Base-by-base conservation (phyloP, 2,797 vertebrate species). In the Molossus alvarezi region DNA sequence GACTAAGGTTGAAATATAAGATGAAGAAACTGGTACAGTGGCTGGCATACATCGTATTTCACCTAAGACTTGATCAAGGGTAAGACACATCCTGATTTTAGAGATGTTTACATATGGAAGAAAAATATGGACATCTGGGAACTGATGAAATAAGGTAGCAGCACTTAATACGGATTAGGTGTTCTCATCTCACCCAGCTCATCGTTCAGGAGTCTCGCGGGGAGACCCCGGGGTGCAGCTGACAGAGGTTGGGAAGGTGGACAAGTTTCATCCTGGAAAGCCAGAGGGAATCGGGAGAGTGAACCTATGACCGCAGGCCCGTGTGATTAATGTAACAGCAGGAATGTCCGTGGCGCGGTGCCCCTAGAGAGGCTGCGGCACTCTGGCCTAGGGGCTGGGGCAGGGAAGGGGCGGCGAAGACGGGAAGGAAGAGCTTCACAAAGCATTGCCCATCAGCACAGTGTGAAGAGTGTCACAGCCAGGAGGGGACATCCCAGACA, bases 41-140 rank as follows among this genome's bases (percentile, higher is more conserved):
- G 23, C 33, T 65, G 41, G 15, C 8, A 77, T 27, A 45, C 29
- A 41, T 37, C n/a, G 9, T 57, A 72, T 60, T 95, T 76, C 82
- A 91, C n/a, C 33, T 51, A 90, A 82, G 79, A 53, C 25, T 81
- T 79, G 4, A 65, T 67, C 53, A 37, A 80, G 27, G 75, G 93
- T 60, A 89, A 94, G 29, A 48, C 48, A 15, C 45, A 79, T n/a
- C 12, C 29, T 90, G 21, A 81, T 72, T 87, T 97, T 91, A 67
- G 14, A 95, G 57, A 85, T 45, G 33, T 37, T 85, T 93, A 84
- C 67, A 83, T 92, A 37, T 51, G 17, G 17, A 58, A 41, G 12
- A 60, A 37, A 88, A 51, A 25, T 41, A n/a, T 7, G 41, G 83
- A 11, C 7, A 48, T n/a, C 41, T 62, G 69, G 27, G n/a, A 91